Conservation (phyloP, 2,888 invertebrate genomes). For the Odontocerum albicorne region DNA sequence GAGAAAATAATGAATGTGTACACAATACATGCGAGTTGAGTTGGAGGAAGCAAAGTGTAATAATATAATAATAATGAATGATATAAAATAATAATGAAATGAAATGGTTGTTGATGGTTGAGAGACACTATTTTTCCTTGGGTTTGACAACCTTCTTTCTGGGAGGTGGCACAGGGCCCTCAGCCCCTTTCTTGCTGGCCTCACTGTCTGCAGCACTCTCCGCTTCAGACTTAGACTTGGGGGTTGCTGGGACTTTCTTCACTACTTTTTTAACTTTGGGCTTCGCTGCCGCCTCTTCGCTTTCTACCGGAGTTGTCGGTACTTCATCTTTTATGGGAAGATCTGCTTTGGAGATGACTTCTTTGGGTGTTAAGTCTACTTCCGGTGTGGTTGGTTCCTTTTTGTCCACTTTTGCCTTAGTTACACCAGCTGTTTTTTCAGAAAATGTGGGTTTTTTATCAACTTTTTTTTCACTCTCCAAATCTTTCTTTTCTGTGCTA, state of each 20-base stretch:
- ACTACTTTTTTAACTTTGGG: conserved; percentile 56
- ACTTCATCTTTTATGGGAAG: conserved; percentile 1
- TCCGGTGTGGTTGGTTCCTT: conserved; percentile 31
- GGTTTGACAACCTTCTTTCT: conserved; percentile 60
- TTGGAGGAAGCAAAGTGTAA: neutral
- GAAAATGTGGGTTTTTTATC: conserved; percentile 10
- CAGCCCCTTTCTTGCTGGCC: conserved; percentile 37
- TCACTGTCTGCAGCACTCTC: conserved; percentile 18
- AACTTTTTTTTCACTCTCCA: conserved; percentile 7
- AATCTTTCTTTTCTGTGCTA: conserved; percentile 19
- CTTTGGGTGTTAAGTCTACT: conserved; percentile 8
- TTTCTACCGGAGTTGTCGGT: conserved; percentile 34
- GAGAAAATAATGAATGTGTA: conserved; percentile 5
- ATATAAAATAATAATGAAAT: conserved; percentile 11
- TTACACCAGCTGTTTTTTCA: neutral
- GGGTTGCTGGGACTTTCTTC: conserved; percentile 50
- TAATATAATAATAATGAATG: neutral
- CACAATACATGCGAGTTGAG: neutral
- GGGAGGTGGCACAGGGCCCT: conserved; percentile 57
- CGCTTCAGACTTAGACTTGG: conserved; percentile 43
- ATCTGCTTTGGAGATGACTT: conserved; percentile 5
- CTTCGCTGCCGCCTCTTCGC: conserved; percentile 13
- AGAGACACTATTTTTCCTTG: conserved; percentile 47
- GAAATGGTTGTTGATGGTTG: conserved; percentile 23
- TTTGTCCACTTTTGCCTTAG: conserved; percentile 40